Evolutionary conservation across 2,888 invertebrate genomes (phyloP).

Genomic region (Tinea trinotella): DNA sequence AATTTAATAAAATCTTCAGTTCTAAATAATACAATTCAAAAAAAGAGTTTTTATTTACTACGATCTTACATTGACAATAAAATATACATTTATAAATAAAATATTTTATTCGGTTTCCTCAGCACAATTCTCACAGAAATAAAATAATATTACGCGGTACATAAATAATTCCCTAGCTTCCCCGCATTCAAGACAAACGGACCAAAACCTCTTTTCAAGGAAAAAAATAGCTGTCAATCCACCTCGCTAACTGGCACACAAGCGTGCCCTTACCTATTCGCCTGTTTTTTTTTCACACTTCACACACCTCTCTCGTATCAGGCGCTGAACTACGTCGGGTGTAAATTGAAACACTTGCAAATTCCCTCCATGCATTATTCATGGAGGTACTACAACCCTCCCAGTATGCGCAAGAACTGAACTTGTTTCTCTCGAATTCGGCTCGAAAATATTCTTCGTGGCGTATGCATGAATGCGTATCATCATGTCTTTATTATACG

Average conservation of each 20-base stretch:
- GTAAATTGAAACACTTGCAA: slow-evolving; percentile 74
- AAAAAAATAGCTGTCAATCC: slow-evolving; percentile 23
- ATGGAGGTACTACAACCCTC: slow-evolving; percentile 60
- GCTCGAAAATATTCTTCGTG: slow-evolving; percentile 4
- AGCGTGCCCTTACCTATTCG: slow-evolving; percentile 35
- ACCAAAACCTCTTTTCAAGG: slow-evolving; percentile 9
- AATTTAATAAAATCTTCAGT: too few relatives aligned
- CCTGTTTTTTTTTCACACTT: slow-evolving; percentile 63
- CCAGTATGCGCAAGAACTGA: neutral
- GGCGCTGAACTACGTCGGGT: slow-evolving; percentile 57
- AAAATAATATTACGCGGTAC: neutral
- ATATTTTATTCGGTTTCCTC: neutral
- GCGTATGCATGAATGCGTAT: slow-evolving; percentile 14
- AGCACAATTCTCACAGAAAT: neutral
- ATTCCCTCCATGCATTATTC: slow-evolving; percentile 71
- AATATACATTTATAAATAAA: too few relatives aligned
- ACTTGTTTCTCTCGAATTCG: slow-evolving; percentile 13
- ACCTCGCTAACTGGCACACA: slow-evolving; percentile 28
- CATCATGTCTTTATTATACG: slow-evolving; percentile 12
- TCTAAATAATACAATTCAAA: too few relatives aligned
- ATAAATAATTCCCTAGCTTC: neutral
- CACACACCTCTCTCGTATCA: slow-evolving; percentile 56
- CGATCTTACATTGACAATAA: too few relatives aligned
- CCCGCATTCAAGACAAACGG: neutral
- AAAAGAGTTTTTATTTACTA: too few relatives aligned